Conservation (phyloP, 2,797 vertebrate species). For the Labeo calbasu region DNA sequence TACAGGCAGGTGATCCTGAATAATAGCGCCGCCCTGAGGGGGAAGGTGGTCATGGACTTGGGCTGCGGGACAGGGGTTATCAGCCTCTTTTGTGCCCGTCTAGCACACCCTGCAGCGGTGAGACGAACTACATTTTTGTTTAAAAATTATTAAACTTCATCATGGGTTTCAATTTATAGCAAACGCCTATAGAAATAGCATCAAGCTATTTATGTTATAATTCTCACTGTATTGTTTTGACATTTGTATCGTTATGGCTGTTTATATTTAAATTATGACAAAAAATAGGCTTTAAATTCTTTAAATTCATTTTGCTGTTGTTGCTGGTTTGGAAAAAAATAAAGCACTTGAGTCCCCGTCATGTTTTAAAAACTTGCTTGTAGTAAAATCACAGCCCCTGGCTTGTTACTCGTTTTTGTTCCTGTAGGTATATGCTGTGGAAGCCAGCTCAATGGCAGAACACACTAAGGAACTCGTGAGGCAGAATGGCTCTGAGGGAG, state of each 20-base stretch:
- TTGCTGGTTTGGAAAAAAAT: too few species aligned
- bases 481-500: conserved; percentile 73
- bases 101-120: conserved; percentile 77
- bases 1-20: conserved; percentile 78
- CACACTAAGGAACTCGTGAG: conserved; percentile 78
- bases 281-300: too few species aligned
- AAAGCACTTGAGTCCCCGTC: too few species aligned
- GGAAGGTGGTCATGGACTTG: conserved; percentile 81
- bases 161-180: neutral
- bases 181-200: neutral
- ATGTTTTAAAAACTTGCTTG: too few species aligned
- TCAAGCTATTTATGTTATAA: too few species aligned
- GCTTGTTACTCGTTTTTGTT: neutral
- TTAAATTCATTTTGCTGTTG: too few species aligned
- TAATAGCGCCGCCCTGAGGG: conserved; percentile 74
- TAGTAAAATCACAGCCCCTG: too few species aligned
- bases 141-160: neutral
- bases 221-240: too few species aligned
- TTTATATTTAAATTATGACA: too few species aligned
- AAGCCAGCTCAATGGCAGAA: conserved; percentile 82
- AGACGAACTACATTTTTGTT: conserved; percentile 30
- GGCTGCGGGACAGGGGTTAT: conserved; percentile 85
- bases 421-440: conserved; percentile 82
- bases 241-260: too few species aligned
- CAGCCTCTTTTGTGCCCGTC: conserved; percentile 83